Evolutionary conservation across 2,113 vertebrate genomes (phyloP), one percentile per base, ranked within the genome.

Genomic region (Heliornis fulica): DNA sequence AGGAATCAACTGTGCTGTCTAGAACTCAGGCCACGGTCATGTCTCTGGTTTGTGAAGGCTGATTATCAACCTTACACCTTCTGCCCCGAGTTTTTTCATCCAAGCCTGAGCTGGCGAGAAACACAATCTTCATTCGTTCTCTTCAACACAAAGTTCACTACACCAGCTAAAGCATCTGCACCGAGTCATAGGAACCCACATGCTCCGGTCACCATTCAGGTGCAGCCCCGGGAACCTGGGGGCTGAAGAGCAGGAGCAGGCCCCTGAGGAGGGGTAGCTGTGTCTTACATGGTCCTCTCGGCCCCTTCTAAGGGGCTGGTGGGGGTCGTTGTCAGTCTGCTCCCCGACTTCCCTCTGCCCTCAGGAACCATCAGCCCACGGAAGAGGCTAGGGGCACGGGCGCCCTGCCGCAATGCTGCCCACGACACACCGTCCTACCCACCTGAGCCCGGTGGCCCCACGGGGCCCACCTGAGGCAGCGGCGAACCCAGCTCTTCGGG

Each of bases 291-390:
- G 3, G 16, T 60, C 60, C 31, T 71, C 43, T 64, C 13, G 2
- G 31, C 2, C 26, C 40, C 7, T 34, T 14, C 28, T 2, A 13
- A 26, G 36, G 22, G 28, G 13, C 45, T 1, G 17, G 2, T 5
- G 36, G 17, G 6, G 3, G 13, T 2, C 6, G 4, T 2, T 2
- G 10, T 29, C 22, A 51, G 5, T 0, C 23, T 4, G 50, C 4
- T 2, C 10, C 34, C 34, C 7, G 2, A 34, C 50, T 20, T 4
- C 28, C 11, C 40, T 9, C 18, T 12, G 18, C 7, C 1, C 54
- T 38, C 56, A 10, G n/a, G 41, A 43, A 5, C 4, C 17, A 25
- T 7, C 65, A 22, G 46, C 82, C 60, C 53, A 8, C 45, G 9
- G 51, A 11, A 6, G 10, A 43, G 28, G 5, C 43, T 7, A 16